Evolutionary conservation across 2,888 invertebrate genomes (phyloP), one percentile per base, ranked within the genome.

Genomic region (Podotricha telesiphe): DNA sequence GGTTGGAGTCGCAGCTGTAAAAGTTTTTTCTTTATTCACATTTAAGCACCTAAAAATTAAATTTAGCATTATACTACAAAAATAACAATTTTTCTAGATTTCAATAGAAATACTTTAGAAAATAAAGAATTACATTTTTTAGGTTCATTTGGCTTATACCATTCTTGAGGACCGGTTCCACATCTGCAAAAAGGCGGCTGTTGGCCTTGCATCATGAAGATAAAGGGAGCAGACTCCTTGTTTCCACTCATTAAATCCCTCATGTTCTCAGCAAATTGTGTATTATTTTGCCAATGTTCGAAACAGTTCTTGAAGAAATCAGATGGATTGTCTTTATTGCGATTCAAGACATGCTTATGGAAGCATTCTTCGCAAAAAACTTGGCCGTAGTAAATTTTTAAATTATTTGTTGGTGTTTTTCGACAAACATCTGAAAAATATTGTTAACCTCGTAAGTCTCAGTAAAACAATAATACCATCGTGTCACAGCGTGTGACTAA

Each of bases 331-430:
- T 91, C 89, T 62, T 80, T 81, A 61, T 77, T 86, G 7, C 83
- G 84, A 56, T 78, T 86, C 10, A 92, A 69, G 1, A 92, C 84
- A 70, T 87, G 85, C 45, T 82, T 81, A 45, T 91, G 78, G 76
- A 92, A 92, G 75, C 92, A 92, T 0, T 87, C 86, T 65, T 91
- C 91, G 67, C 92, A 92, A 73, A 92, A 92, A 2, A 91, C 87
- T 76, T 91, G 91, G 2, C 92, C 92, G 74, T 90, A 91, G 76
- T 91, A 92, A 56, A 92, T 89, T 77, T 92, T 91, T 15, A 87
- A 73, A 65, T 85, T 86, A 5, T 81, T 74, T 2, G 77, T 85
- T 0, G 92, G 92, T 2, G 87, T 81, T 10, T 77, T 68, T 68
- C 86, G 89, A 76, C 92, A 91, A 75, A 86, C 85, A 67, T 85